Base-by-base conservation (phyloP, 2,888 invertebrate species). In the Chaitophorus viminalis region DNA sequence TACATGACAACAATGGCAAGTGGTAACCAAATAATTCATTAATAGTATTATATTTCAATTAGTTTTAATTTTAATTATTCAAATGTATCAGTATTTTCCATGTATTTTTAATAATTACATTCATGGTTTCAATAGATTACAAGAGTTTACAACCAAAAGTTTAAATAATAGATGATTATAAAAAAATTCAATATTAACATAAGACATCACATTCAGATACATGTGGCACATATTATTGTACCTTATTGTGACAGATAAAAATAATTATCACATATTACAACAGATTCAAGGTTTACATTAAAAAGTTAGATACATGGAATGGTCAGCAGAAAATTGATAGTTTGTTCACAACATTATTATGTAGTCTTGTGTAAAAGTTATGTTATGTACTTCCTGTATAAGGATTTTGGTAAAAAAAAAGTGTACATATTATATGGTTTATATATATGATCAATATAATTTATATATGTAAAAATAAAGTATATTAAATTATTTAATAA, bases 271-370 rank as follows among this genome's bases (percentile, higher is more conserved):
- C 87, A 87, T 79, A 54, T 74, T 74, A 74, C 29, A 75, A 31
- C 74, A 74, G 65, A 74, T 87, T 79, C 75, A 81, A 17, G 33
- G 31, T 81, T 68, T 39, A 87, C 46, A 65, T 81, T 81, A 29
- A 74, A 81, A 81, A 87, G 5, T 74, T 72, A 46, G 74, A 87
- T 87, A 87, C 79, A 81, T 81, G 87, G 87, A 87, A 87, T 87
- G 87, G 79, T 87, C 87, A 81, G 74, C 72, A 87, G 46, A 72
- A 74, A 87, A 39, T 86, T 72, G 70, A 81, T 72, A 72, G 79
- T 39, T 74, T n/a, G 29, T 87, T 74, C 52, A 81, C 60, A 87
- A 79, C 79, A 79, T 60, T 87, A 72, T n/a, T 68, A 84, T 52
- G 46, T 46, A 46, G 31, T 25, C 31, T 78, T 33, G 21, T 25